Conservation (phyloP, 2,797 vertebrate genomes). For the Darevskia nairensis region DNA sequence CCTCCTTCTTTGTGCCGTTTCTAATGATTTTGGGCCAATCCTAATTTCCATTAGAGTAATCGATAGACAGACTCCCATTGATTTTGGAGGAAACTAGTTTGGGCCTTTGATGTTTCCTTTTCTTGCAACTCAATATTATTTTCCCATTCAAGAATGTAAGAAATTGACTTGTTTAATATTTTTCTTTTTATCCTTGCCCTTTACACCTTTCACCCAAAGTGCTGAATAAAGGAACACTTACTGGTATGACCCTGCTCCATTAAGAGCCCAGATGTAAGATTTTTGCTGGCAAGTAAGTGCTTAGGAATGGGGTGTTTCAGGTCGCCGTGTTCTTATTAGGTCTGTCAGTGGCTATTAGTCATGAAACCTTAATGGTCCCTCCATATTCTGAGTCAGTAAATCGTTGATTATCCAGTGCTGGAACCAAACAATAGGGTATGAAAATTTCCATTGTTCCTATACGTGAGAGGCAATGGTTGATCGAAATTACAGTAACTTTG, state of each 20-base stretch:
- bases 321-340: not conserved
- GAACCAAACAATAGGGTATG: not conserved
- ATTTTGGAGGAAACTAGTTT: conserved; percentile 38
- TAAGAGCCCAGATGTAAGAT: conserved; percentile 13
- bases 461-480: not conserved
- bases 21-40: conserved; percentile 34
- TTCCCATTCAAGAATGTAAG: conserved; percentile 26
- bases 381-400: not conserved
- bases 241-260: conserved; percentile 4
- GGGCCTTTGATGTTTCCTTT: conserved; percentile 53
- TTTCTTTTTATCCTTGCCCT: conserved; percentile 25
- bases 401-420: not conserved
- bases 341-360: not conserved
- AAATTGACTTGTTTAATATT: conserved; percentile 37
- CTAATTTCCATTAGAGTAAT: conserved; percentile 49
- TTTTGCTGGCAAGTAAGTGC: not conserved
- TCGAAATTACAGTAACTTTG: not conserved
- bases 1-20: conserved; percentile 21
- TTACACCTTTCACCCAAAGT: conserved; percentile 21
- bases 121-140: conserved; percentile 44
- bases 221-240: conserved; percentile 17
- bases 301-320: not conserved
- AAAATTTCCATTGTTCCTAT: not conserved
- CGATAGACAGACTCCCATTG: conserved; percentile 38
- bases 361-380: not conserved